Conservation (phyloP, 2,888 invertebrate species). For the Tenthredo distinguenda region DNA sequence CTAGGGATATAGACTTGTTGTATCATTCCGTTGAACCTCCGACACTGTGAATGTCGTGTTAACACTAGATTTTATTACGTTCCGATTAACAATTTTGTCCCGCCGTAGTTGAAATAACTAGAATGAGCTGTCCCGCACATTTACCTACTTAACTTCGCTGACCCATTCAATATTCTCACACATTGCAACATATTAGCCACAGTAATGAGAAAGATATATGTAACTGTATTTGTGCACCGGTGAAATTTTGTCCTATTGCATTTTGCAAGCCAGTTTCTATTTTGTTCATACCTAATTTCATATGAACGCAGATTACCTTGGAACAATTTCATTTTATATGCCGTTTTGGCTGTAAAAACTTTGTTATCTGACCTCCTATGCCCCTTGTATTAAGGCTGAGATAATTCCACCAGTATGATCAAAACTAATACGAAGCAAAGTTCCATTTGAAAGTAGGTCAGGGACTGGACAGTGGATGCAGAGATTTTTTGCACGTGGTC, state of each 20-base stretch:
- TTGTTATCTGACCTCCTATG: constrained; percentile 66
- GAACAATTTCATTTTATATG: constrained; percentile 23
- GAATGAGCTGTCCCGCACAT: constrained; percentile 31
- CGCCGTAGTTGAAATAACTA: neutral
- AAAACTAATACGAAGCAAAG: constrained; percentile 62
- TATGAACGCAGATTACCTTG: neutral
- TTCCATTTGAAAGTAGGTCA: constrained; percentile 67
- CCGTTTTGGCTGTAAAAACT: constrained; percentile 29
- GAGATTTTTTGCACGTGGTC: constrained; percentile 14
- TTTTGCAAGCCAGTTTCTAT: constrained; percentile 36
- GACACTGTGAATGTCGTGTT: neutral
- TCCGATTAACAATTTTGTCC: constrained; percentile 33
- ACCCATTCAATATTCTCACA: constrained; percentile 39
- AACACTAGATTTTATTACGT: constrained; percentile 15
- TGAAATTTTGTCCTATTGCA: neutral
- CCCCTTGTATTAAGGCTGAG: constrained; percentile 64
- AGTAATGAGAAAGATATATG: constrained; percentile 8
- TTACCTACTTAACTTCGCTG: constrained; percentile 43
- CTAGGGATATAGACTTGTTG: neutral
- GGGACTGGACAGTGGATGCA: constrained; percentile 54
- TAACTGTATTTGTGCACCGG: constrained; percentile 12
- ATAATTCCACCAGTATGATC: constrained; percentile 62
- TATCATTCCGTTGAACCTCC: neutral
- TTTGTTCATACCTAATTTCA: constrained; percentile 50
- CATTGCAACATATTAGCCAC: constrained; percentile 4